A percentile compares a stretch with the other conserved stretches of the same genome.
Evolutionary conservation across 2,888 invertebrate genomes (phyloP).

Genomic region (Scaptomyza parva): DNA sequence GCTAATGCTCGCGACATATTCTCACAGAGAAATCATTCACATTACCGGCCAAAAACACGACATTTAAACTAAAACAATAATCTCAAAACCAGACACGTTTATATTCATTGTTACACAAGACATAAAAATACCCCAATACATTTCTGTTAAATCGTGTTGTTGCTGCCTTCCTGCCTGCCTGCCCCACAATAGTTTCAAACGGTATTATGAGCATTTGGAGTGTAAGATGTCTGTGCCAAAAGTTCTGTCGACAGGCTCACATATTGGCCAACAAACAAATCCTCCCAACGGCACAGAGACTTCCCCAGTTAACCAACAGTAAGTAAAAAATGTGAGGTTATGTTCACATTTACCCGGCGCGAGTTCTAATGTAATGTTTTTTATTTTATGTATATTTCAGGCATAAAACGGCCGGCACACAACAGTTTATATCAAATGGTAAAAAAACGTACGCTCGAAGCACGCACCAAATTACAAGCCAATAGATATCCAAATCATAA

Average conservation of each 20-base stretch:
- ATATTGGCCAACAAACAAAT: slow-evolving; percentile 65
- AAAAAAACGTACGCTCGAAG: slow-evolving; percentile 82
- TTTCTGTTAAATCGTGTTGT: slow-evolving; percentile 43
- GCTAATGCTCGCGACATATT: slow-evolving; percentile 38
- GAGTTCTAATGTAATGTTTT: slow-evolving; percentile 4
- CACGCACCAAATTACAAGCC: slow-evolving; percentile 79
- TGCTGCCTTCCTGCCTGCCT: slow-evolving; percentile 23
- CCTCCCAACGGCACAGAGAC: slow-evolving; percentile 30
- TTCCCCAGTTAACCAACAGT: slow-evolving; percentile 53
- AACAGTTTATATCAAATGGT: slow-evolving; percentile 82
- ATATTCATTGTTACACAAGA: slow-evolving; percentile 68
- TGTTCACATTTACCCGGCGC: slow-evolving; percentile 31
- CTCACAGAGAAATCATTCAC: slow-evolving; percentile 61
- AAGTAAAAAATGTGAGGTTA: slow-evolving; percentile 57
- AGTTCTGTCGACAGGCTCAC: slow-evolving; percentile 75
- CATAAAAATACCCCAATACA: slow-evolving; percentile 24
- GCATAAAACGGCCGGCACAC: slow-evolving; percentile 60
- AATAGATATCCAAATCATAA: slow-evolving; percentile 74
- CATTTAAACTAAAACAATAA: slow-evolving; percentile 18
- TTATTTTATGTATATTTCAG: slow-evolving; percentile 34
- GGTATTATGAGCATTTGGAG: slow-evolving; percentile 78
- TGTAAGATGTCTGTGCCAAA: slow-evolving; percentile 65
- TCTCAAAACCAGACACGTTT: slow-evolving; percentile 48
- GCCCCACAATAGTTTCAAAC: slow-evolving; percentile 37
- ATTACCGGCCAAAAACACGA: slow-evolving; percentile 27